Evolutionary conservation across 2,888 invertebrate species (phyloP).

Genomic region (Octonoba sinensis): DNA sequence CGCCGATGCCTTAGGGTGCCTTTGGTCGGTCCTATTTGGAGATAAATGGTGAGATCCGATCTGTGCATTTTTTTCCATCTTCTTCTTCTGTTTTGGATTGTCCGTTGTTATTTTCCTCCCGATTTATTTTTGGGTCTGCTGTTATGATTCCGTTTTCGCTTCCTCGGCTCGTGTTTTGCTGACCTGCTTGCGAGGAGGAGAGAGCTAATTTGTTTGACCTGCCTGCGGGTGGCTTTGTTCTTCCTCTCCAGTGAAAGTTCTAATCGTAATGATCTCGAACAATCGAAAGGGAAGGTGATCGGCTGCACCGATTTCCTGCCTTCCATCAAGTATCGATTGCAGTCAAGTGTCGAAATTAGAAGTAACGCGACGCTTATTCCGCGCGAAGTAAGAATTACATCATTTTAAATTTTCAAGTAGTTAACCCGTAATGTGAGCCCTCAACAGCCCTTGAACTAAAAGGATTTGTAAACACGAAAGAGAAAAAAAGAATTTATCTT

Average conservation of each 20-base stretch:
- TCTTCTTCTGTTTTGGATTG: slow-evolving; percentile 49
- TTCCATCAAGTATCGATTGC: too few species aligned
- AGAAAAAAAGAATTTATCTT: too few species aligned
- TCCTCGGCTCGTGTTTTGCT: background rate
- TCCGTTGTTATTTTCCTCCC: slow-evolving; percentile 13
- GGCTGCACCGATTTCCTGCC: too few species aligned
- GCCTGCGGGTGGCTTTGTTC: background rate
- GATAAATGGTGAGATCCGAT: slow-evolving; percentile 24
- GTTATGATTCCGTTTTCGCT: background rate
- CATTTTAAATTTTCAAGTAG: too few species aligned
- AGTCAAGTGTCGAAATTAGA: too few species aligned
- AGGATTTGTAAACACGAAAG: too few species aligned
- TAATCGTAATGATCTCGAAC: slow-evolving; percentile 1
- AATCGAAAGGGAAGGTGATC: too few species aligned
- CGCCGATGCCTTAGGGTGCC: slow-evolving; percentile 1
- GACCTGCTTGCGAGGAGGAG: slow-evolving; percentile 13
- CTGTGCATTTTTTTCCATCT: slow-evolving; percentile 26
- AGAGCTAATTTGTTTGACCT: slow-evolving; percentile 12
- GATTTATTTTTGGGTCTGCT: slow-evolving; percentile 9
- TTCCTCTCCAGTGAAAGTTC: too few species aligned
- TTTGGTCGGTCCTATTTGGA: slow-evolving; percentile 22
- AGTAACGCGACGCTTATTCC: too few species aligned
- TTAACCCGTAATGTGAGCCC: too few species aligned
- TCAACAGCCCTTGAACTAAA: too few species aligned
- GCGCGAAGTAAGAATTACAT: too few species aligned